Base-by-base conservation (phyloP, 2,888 invertebrate genomes). In the Cheilosia vernalis region DNA sequence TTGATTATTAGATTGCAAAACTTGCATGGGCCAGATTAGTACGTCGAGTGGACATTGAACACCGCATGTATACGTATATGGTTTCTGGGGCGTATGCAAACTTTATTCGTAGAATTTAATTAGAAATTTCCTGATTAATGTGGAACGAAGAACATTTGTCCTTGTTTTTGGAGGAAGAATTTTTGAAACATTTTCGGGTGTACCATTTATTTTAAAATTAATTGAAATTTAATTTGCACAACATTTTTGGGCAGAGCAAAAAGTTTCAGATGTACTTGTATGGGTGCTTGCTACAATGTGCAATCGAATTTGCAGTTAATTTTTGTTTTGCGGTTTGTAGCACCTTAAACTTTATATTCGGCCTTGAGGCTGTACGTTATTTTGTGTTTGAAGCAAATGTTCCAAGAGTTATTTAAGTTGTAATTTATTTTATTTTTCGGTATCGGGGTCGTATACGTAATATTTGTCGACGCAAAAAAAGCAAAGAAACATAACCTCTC, bases 101-200 rank as follows among this genome's bases (percentile, higher is more conserved):
- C 56, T 83, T 83, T 56, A 63, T 61, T 51, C 7, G 13, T 44
- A 64, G 47, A 74, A 83, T 78, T 83, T 83, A 83, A 83, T 79
- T 83, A 79, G 67, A 83, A 78, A 83, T 79, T 74, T 83, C 33
- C 69, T 64, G 73, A 83, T 74, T 78, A 63, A 49, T 64, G 55
- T 33, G 78, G 70, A 13, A 67, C 61, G 40, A 61, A 30, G n/a
- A 66, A 42, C 33, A 30, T 33, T 51, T 49, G 37, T 44, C 19
- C 21, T 21, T 27, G 24, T 19, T 66, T 73, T 66, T n/a, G 40
- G 13, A 27, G 4, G 13, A 21, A 55, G 21, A 44, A 66, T 69
- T 64, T 44, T 42, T 37, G 66, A 77, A 33, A 64, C 72, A 70
- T 60, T 76, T 40, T 40, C 27, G 76, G 40, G 63, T 15, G 6